phyloP scores from a whole-genome alignment of 2,888 invertebrate genomes.

The Uloborus plumipes region DNA sequence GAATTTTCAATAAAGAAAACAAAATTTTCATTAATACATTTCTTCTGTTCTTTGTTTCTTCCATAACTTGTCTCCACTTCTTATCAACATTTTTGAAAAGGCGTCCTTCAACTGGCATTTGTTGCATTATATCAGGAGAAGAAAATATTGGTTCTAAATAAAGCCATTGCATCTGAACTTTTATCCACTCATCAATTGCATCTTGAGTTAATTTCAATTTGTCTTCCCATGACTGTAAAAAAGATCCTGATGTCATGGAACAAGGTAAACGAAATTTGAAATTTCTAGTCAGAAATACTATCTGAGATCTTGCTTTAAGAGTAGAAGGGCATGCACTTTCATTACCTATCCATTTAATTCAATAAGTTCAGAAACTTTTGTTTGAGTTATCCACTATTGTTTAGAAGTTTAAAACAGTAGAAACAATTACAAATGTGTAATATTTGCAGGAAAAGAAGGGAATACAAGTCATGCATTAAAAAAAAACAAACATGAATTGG shows the following conservation, averaged over 20 bases:
- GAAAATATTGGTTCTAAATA: constrained; percentile 89
- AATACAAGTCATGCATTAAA: too few relatives aligned
- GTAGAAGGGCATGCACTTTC: too few relatives aligned
- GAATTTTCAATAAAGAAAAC: not conserved
- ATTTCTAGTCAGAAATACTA: too few relatives aligned
- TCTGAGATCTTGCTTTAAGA: too few relatives aligned
- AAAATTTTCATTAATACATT: constrained; percentile 34
- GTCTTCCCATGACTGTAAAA: constrained; percentile 68
- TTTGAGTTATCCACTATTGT: too few relatives aligned
- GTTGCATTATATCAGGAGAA: constrained; percentile 86
- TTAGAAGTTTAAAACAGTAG: too few relatives aligned
- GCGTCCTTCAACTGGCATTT: constrained; percentile 87
- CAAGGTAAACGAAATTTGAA: too few relatives aligned
- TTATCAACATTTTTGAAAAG: constrained; percentile 82
- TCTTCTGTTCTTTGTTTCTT: constrained; percentile 19
- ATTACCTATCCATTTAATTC: not conserved
- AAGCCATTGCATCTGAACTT: constrained; percentile 88
- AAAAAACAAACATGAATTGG: too few relatives aligned
- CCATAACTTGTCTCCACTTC: constrained; percentile 75
- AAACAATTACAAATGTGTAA: too few relatives aligned
- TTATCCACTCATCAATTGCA: constrained; percentile 87
- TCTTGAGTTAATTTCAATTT: constrained; percentile 72
- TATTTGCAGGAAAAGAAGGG: too few relatives aligned
- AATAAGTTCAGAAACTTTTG: too few relatives aligned
- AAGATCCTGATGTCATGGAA: too few relatives aligned